Percentiles rank a stretch among this genome's conserved stretches.
phyloP scores from a whole-genome alignment of 1,140 invertebrate species.

The Mylabris phalerata region DNA sequence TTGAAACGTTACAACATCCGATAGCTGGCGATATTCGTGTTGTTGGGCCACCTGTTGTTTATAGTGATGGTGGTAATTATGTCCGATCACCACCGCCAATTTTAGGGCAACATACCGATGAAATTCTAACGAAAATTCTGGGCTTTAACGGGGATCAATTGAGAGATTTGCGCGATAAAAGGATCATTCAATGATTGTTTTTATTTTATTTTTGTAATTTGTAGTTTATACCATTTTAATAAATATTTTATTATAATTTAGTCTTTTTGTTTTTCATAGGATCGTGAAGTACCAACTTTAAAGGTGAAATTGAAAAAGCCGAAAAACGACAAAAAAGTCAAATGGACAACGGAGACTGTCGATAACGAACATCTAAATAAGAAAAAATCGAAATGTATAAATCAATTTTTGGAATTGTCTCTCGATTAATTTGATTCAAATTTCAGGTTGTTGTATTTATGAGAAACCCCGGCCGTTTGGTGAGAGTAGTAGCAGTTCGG shows the following conservation, averaged over 20 bases:
- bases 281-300: slow-evolving; percentile 57
- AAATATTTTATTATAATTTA: slow-evolving; percentile 11
- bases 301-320: slow-evolving; percentile 67
- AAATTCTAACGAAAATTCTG: slow-evolving; percentile 65
- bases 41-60: slow-evolving; percentile 80
- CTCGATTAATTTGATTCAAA: not conserved
- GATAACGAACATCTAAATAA: slow-evolving; percentile 91
- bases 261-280: slow-evolving; percentile 22
- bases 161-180: slow-evolving; percentile 46
- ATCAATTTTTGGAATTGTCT: not conserved
- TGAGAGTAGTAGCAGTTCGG: slow-evolving; percentile 74
- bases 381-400: slow-evolving; percentile 90
- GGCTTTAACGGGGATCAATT: slow-evolving; percentile 59
- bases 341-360: slow-evolving; percentile 80
- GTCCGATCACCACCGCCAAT: slow-evolving; percentile 70
- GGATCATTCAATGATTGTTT: slow-evolving; percentile 49
- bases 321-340: slow-evolving; percentile 69
- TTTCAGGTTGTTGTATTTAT: slow-evolving; percentile 82
- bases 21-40: slow-evolving; percentile 66
- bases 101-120: slow-evolving; percentile 80
- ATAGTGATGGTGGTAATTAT: slow-evolving; percentile 62
- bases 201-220: not conserved
- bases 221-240: not conserved
- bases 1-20: slow-evolving; percentile 70
- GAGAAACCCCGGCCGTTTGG: slow-evolving; percentile 73